Percentiles rank a stretch among this genome's conserved stretches.
phyloP scores from a whole-genome alignment of 2,797 vertebrate species.

The Dallia pectoralis region DNA sequence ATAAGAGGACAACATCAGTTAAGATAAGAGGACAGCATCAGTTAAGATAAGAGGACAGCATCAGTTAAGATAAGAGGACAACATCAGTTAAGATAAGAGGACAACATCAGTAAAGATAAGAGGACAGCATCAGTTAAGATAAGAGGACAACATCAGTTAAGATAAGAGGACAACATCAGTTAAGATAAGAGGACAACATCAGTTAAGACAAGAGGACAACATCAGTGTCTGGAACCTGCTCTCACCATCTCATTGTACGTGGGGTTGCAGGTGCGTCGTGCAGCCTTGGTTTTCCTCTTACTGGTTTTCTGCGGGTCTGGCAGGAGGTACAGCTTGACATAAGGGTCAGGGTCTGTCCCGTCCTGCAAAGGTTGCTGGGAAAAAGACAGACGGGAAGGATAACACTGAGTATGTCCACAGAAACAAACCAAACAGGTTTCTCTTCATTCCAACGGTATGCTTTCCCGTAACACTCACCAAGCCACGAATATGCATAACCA shows the following conservation, averaged over 20 bases:
- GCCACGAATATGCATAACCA: conserved; percentile 96
- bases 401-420: background rate
- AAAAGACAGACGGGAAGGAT: background rate
- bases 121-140: background rate
- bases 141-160: background rate
- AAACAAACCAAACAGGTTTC: background rate
- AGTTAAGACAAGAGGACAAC: too few species aligned
- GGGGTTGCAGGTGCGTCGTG: conserved; percentile 94
- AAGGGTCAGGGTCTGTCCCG: conserved; percentile 92
- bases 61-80: background rate
- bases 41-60: background rate
- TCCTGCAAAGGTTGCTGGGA: conserved; percentile 88
- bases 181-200: background rate
- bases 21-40: too few species aligned
- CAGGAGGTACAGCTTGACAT: conserved; percentile 95
- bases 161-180: background rate
- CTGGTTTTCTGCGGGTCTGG: conserved; percentile 95
- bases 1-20: background rate
- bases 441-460: background rate
- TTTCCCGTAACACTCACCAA: conserved; percentile 78
- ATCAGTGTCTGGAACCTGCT: too few species aligned
- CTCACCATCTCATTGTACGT: conserved; percentile 97
- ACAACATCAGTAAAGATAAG: background rate
- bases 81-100: background rate
- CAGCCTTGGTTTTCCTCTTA: conserved; percentile 96